phyloP scores from a whole-genome alignment of 2,888 invertebrate genomes.

The Nipponacmea schrenckii region DNA sequence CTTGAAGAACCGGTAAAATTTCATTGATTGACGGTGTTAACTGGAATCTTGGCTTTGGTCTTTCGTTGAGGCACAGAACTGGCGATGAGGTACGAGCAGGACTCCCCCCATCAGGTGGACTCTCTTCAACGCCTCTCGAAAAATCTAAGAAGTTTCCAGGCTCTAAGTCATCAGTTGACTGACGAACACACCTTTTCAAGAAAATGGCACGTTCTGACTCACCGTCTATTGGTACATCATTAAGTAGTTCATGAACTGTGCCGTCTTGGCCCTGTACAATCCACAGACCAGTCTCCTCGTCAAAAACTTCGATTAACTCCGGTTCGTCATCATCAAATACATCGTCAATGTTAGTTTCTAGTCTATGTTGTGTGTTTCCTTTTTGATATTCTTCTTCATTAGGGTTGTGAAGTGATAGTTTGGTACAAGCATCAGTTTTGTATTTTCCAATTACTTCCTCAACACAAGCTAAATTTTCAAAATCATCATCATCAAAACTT shows the following conservation, averaged over 20 bases:
- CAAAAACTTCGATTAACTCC: not conserved
- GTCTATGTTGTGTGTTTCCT: not conserved
- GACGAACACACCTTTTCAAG: not conserved
- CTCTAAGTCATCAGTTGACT: not conserved
- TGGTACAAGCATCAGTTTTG: not conserved
- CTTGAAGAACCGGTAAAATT: not conserved
- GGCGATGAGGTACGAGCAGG: not conserved
- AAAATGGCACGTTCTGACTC: not conserved
- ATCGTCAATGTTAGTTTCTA: not conserved
- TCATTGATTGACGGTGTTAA: not conserved
- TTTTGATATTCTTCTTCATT: not conserved
- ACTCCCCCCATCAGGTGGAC: conserved; percentile 1
- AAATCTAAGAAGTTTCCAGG: not conserved
- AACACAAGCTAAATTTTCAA: not conserved
- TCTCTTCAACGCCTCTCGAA: conserved; percentile 1
- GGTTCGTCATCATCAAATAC: not conserved
- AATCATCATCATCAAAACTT: conserved; percentile 12
- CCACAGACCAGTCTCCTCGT: not conserved
- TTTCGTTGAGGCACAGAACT: not conserved
- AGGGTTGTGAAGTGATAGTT: not conserved
- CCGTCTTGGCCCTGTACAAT: not conserved
- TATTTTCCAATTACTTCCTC: not conserved
- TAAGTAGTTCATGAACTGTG: not conserved
- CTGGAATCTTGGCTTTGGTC: not conserved
- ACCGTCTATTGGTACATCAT: not conserved